Base-by-base conservation (phyloP, 2,888 invertebrate genomes). In the Eudasyphora cyanicolor region DNA sequence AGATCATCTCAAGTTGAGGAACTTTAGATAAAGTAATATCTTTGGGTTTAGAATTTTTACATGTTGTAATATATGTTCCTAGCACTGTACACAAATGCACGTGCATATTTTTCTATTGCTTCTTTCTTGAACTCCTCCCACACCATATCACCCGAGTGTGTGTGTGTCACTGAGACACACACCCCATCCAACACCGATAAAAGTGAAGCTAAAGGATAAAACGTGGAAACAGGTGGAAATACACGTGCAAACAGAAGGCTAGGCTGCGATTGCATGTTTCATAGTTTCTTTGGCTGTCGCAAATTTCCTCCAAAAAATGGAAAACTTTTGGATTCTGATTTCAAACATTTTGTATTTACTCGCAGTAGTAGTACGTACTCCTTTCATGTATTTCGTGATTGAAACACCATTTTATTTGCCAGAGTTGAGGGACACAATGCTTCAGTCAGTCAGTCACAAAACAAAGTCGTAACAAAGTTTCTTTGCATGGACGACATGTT, bases 191-290 rank as follows among this genome's bases (percentile, higher is more conserved):
- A 21, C 38, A 71, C 64, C 54, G 17, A 49, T 2, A 73, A 49
- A 32, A 73, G 60, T 12, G 7, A 49, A 45, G 21, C 21, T 17
- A 35, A 35, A 27, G 17, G 10, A 74, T 42, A 67, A 19, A 2
- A 64, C 29, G 14, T 60, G 51, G 51, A 51, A 78, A 51, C 79
- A 80, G 62, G 42, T 82, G 69, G 75, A 75, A 67, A 2, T 6
- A 64, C 35, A 29, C 42, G 29, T 42, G 21, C 29, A 49, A n/a
- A 24, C n/a, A 51, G 21, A 19, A 8, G 29, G 57, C 32, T 4
- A 45, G 64, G 14, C 45, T 51, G 14, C 24, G 73, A 83, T 83
- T 76, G 82, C 79, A 82, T 82, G 82, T 83, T 70, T 76, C 60
- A 24, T 76, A 64, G 27, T 79, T 79, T 73, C 49, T 71, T 80